These are phyloP conservation scores for Eubasilissa splendida DNA, from an alignment of 2,888 invertebrate genomes.

Conservation along the genomic window DNA sequence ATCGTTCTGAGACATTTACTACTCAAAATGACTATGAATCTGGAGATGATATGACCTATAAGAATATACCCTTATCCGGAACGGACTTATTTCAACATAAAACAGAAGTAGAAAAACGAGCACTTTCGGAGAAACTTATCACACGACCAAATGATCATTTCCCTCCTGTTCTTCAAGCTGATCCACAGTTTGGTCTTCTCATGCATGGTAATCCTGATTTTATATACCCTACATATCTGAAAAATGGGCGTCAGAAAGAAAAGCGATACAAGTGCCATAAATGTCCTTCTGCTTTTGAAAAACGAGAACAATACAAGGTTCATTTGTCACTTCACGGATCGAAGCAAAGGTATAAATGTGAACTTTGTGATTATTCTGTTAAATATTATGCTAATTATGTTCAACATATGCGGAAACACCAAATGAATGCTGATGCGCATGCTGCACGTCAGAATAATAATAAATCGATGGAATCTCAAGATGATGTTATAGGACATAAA, in stretches of 20 bases:
- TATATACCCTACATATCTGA: constrained; percentile 81
- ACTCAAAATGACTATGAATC: constrained; percentile 66
- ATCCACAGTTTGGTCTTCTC: constrained; percentile 78
- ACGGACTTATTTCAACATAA: constrained; percentile 78
- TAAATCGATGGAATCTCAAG: constrained; percentile 62
- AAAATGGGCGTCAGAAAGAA: constrained; percentile 82
- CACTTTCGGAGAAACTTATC: constrained; percentile 69
- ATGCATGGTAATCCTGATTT: constrained; percentile 86
- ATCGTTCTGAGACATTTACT: constrained; percentile 62
- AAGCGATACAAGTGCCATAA: constrained; percentile 88
- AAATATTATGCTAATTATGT: constrained; percentile 89
- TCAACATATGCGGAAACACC: constrained; percentile 87
- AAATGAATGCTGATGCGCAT: constrained; percentile 79
- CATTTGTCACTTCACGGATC: constrained; percentile 88
- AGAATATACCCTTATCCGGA: constrained; percentile 76
- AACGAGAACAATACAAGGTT: constrained; percentile 86
- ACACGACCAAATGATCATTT: constrained; percentile 72
- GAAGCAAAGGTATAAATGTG: constrained; percentile 86
- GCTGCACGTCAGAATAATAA: constrained; percentile 69
- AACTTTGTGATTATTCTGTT: constrained; percentile 90
- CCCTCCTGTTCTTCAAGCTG: constrained; percentile 72
- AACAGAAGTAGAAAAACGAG: constrained; percentile 74
- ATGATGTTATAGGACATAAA: constrained; percentile 63
- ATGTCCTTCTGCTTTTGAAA: constrained; percentile 91
- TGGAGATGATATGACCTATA: constrained; percentile 68